Evolutionary conservation across 2,113 vertebrate species (phyloP).

Genomic region (Leptodactylus fuscus): DNA sequence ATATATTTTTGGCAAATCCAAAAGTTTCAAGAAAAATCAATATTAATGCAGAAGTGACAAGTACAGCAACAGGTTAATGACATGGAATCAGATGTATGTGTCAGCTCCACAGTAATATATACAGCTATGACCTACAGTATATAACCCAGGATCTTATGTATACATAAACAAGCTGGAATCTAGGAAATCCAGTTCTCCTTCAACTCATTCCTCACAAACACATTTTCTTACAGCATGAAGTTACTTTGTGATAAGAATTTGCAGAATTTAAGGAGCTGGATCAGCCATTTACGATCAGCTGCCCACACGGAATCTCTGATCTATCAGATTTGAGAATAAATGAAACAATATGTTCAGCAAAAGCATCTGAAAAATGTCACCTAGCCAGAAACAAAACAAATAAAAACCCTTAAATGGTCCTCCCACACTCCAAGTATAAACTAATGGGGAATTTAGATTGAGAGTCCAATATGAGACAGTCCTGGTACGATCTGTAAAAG

Average conservation of each 20-base stretch:
- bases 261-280: not conserved
- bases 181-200: slow-evolving; percentile 33
- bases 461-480: too few species aligned
- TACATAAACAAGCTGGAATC: slow-evolving; percentile 16
- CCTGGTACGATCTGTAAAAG: too few species aligned
- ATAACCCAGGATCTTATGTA: not conserved
- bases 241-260: not conserved
- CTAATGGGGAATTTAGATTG: too few species aligned
- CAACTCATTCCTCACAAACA: not conserved
- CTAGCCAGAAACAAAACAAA: too few species aligned
- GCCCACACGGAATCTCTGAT: too few species aligned
- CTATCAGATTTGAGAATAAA: too few species aligned
- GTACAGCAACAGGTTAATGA: not conserved
- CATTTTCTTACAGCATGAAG: not conserved
- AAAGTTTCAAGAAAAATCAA: not conserved
- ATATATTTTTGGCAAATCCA: not conserved
- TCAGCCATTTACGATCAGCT: too few species aligned
- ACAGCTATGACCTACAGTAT: not conserved
- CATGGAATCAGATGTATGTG: not conserved
- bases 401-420: too few species aligned
- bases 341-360: too few species aligned
- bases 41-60: not conserved
- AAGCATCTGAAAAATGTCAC: too few species aligned
- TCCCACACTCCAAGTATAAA: too few species aligned
- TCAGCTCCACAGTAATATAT: not conserved